Evolutionary conservation across 2,113 vertebrate species (phyloP), one percentile per base, ranked within the genome.

Genomic region (Nycticebus coucang): DNA sequence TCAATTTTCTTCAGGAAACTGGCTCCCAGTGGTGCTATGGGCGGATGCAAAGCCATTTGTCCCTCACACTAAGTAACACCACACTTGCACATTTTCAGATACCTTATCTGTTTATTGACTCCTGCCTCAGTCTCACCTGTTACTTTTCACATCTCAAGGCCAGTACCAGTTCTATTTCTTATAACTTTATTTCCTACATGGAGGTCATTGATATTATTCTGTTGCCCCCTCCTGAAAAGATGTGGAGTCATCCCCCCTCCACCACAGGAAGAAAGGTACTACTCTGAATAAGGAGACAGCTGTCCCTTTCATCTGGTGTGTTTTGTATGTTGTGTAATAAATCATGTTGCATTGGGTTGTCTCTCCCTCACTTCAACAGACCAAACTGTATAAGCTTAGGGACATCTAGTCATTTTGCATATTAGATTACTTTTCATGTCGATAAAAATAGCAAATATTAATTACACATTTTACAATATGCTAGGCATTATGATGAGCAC

Each of bases 211-310:
- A n/a, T 92, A 26, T 66, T 94, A 72, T 60, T 69, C 21, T 45
- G 19, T 77, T 79, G 9, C 41, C 64, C 50, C 24, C 41, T 79
- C 30, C 30, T 92, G 45, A 91, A 95, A 97, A 85, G 77, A 60
- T 11, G 12, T 33, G 5, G 4, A 22, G 13, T 33, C 45, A 2
- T 17, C 45, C 45, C 45, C 45, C 45, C 45, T 9, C 10, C 10
- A 8, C 45, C 45, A 45, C 45, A 75, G 59, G 30, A 92, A 87
- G 19, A 93, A 94, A 87, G 45, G 45, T 24, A 87, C 35, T n/a
- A 55, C 45, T 95, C 14, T 91, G 64, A 96, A 33, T 37, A 79
- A 96, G 62, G 89, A 12, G 50, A 28, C 26, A 82, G 28, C 41
- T 60, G 4, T n/a, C 24, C 28, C 79, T 72, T 86, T 79, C 71